Evolutionary conservation across 2,797 vertebrate species (phyloP), one percentile per base, ranked within the genome.

Genomic region (Molossus molossus): DNA sequence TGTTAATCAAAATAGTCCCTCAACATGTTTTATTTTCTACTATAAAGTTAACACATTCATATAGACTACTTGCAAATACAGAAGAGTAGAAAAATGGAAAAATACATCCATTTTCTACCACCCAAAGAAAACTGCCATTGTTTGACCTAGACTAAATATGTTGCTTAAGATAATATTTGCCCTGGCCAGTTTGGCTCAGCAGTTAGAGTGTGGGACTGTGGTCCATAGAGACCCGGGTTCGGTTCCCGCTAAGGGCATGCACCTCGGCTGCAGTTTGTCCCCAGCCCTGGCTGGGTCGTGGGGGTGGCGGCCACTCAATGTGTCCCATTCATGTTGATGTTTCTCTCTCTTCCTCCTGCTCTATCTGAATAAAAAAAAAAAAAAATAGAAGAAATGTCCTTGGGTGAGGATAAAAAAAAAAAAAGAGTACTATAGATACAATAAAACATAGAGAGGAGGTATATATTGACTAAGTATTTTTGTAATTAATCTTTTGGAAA

Each of bases 71-170:
- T 77, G 20, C 37, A 93, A 92, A 82, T 64, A 87, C 9, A 87
- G 23, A 57, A 83, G 76, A 77, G 29, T 69, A 70, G 70, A 91
- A 88, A 95, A 64, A 88, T 37, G 17, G n/a, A 94, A 95, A 94
- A 75, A n/a, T 77, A 67, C 4, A 62, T 33, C 81, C 77, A 64
- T 95, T 94, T 69, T 90, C 21, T 70, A 20, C 9, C 23, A 89
- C 40, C 45, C 50, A 83, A 86, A 92, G 55, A 80, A 96, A 87
- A 94, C 77, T 72, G 17, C 12, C 29, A 62, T 33, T 82, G 18
- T 48, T 60, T 96, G 45, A 87, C 6, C 25, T 69, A 23, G 45
- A 86, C n/a, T 45, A 84, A 91, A 57, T 70, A 90, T 21, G 87
- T 81, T 73, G 27, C 27, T 48, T 85, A 91, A 53, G 67, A 40